These are phyloP conservation scores for Rhinoraja longicauda DNA, from an alignment of 2,797 vertebrate species.

Conservation along the genomic window DNA sequence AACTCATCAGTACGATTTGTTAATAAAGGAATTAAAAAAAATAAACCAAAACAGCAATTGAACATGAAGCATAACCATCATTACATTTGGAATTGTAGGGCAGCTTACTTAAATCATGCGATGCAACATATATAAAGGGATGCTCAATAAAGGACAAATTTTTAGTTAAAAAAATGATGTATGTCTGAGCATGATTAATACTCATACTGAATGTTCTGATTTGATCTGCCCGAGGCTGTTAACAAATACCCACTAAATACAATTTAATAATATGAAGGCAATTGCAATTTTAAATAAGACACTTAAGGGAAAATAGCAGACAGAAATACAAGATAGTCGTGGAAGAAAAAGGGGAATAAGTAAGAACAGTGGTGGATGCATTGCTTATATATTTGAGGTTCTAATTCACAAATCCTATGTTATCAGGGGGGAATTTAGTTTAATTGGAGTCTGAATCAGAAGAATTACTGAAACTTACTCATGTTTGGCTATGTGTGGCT, in stretches of 20 bases:
- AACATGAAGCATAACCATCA: neutral
- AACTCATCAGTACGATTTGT: neutral
- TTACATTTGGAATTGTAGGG: neutral
- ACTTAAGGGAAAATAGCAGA: neutral
- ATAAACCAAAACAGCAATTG: neutral
- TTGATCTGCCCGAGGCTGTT: constrained; percentile 4
- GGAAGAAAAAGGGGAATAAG: neutral
- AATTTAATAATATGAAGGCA: neutral
- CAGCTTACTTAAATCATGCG: neutral
- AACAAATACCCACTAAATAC: neutral
- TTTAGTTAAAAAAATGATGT: neutral
- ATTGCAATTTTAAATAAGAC: constrained; percentile 1
- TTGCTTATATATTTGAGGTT: neutral
- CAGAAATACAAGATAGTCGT: neutral
- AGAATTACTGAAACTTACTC: neutral
- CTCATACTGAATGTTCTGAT: neutral
- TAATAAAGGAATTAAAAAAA: neutral
- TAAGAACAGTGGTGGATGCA: neutral
- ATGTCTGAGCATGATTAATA: neutral
- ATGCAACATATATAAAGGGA: neutral
- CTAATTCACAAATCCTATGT: neutral
- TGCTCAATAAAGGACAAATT: neutral
- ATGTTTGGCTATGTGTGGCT: no score
- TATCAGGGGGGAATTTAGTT: neutral
- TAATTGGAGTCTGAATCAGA: neutral